Evolutionary conservation across 2,113 vertebrate genomes (phyloP).

Genomic region (Silurus asotus): DNA sequence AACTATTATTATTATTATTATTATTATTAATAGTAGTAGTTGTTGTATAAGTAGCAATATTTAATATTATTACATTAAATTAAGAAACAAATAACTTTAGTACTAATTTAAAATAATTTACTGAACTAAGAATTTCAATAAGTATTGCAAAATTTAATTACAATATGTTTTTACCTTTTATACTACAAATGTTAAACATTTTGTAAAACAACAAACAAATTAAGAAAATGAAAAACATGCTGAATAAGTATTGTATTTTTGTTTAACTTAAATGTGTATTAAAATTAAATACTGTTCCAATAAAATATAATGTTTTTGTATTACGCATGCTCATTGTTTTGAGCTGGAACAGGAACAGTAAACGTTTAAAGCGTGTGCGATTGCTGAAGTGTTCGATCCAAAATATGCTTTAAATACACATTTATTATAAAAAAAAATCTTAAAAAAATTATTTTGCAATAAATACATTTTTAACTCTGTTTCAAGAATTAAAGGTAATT

Average conservation of each 20-base stretch:
- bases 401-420: too few species aligned
- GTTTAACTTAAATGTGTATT: not conserved
- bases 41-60: not conserved
- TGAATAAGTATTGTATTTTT: not conserved
- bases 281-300: not conserved
- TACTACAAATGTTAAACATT: not conserved
- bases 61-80: not conserved
- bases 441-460: too few species aligned
- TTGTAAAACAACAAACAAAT: not conserved
- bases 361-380: not conserved
- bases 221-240: not conserved
- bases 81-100: not conserved
- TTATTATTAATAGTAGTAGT: not conserved
- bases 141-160: not conserved
- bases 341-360: not conserved
- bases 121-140: not conserved
- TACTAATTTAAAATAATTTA: not conserved
- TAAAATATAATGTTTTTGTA: not conserved
- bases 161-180: too few species aligned
- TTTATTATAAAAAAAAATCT: too few species aligned
- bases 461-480: too few species aligned
- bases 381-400: not conserved
- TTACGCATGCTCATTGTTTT: not conserved
- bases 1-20: not conserved
- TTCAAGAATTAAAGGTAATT: too few species aligned